phyloP scores from a whole-genome alignment of 30 jellyfish, hydroid and myxozoan genomes.

The Turritopsis rubra region DNA sequence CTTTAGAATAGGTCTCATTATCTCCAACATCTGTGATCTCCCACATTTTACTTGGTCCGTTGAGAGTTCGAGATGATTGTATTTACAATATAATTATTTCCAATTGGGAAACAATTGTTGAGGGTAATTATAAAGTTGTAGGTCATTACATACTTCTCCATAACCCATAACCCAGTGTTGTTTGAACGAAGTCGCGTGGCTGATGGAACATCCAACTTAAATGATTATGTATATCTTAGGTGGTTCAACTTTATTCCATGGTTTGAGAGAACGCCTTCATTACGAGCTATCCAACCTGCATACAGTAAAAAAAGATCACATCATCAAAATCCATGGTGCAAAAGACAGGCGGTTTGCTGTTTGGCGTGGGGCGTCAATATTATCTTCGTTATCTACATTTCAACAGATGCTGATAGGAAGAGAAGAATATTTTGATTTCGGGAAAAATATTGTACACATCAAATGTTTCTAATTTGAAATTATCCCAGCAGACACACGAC shows the following conservation, averaged over 20 bases:
- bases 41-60: no score
- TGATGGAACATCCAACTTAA: no score
- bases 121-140: no score
- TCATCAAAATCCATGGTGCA: constrained; percentile 39
- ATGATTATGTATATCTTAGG: constrained; percentile 38
- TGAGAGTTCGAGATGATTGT: no score
- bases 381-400: constrained; percentile 60
- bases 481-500: no score
- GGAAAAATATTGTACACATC: constrained; percentile 68
- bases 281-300: constrained; percentile 41
- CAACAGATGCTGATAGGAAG: constrained; percentile 53
- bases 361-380: constrained; percentile 94
- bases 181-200: no score
- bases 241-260: constrained; percentile 82
- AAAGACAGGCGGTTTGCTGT: constrained; percentile 53
- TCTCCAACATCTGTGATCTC: no score
- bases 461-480: constrained; percentile 87
- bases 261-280: constrained; percentile 47
- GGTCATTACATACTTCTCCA: no score
- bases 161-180: no score
- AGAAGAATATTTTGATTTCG: constrained; percentile 80
- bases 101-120: no score
- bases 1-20: no score
- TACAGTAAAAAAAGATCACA: constrained; percentile 14
- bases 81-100: no score